These are phyloP conservation scores for Clistopyga incitator DNA, from an alignment of 2,888 invertebrate genomes.

Conservation along the genomic window DNA sequence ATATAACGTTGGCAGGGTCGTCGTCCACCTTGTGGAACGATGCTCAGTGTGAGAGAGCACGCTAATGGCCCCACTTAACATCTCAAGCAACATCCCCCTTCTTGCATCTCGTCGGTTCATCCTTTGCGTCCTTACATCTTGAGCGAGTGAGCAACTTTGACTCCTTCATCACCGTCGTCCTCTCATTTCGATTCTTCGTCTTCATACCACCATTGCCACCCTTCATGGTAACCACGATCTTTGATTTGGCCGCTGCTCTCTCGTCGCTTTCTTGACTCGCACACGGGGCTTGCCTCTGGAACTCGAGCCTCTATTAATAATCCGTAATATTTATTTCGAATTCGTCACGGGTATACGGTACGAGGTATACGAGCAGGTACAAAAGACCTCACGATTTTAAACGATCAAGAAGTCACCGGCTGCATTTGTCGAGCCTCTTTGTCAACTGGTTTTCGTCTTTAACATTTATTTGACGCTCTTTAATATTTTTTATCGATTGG, in stretches of 20 bases:
- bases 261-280: conserved; percentile 4
- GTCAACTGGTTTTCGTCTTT: too few species aligned
- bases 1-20: conserved; percentile 37
- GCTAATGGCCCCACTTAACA: conserved; percentile 84
- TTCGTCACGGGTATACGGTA: conserved; percentile 80
- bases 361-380: not conserved
- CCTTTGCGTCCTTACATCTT: conserved; percentile 33
- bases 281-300: conserved; percentile 20
- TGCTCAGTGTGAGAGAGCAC: conserved; percentile 67
- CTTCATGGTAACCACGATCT: conserved; percentile 26
- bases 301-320: conserved; percentile 77
- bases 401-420: not conserved
- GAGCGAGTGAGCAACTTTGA: conserved; percentile 52
- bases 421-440: not conserved
- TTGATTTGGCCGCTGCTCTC: conserved; percentile 32
- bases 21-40: conserved; percentile 41
- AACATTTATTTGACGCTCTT: too few species aligned
- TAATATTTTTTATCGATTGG: too few species aligned
- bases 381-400: not conserved
- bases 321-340: conserved; percentile 84
- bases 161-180: conserved; percentile 56
- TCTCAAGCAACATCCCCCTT: conserved; percentile 77
- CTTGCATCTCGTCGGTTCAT: conserved; percentile 45
- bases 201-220: conserved; percentile 20
- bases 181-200: conserved; percentile 33